Conservation (phyloP, 2,797 vertebrate species). For the Epinephelus coioides region DNA sequence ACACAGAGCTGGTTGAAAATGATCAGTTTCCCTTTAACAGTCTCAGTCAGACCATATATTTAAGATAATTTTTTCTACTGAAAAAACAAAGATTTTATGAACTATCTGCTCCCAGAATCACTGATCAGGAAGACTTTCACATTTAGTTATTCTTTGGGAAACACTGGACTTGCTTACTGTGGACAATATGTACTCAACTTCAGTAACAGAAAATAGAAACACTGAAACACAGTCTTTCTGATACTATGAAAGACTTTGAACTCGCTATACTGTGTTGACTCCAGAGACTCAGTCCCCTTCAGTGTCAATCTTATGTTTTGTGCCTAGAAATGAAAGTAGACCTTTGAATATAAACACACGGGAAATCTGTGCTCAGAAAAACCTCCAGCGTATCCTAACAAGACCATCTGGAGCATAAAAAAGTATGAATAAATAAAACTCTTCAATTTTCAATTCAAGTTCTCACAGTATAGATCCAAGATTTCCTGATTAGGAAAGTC, state of each 20-base stretch:
- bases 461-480: constrained; percentile 45
- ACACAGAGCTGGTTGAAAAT: too few relatives aligned
- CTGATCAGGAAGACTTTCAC: not conserved
- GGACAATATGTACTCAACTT: not conserved
- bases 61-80: not conserved
- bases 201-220: not conserved
- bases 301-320: not conserved
- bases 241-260: not conserved
- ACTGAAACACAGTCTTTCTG: not conserved
- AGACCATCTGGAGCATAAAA: constrained; percentile 23
- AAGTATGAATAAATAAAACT: constrained; percentile 5
- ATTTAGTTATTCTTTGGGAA: not conserved
- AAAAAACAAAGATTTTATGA: not conserved
- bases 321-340: constrained; percentile 9
- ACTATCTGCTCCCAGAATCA: not conserved
- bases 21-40: not conserved
- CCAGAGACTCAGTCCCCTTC: not conserved
- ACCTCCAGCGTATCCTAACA: constrained; percentile 8
- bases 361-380: not conserved
- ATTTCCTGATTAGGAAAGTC: constrained; percentile 27
- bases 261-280: not conserved
- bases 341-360: constrained; percentile 11
- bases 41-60: not conserved
- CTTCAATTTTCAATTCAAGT: constrained; percentile 25
- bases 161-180: not conserved